phyloP scores from a whole-genome alignment of 2,797 vertebrate species.

The Carapus acus region DNA sequence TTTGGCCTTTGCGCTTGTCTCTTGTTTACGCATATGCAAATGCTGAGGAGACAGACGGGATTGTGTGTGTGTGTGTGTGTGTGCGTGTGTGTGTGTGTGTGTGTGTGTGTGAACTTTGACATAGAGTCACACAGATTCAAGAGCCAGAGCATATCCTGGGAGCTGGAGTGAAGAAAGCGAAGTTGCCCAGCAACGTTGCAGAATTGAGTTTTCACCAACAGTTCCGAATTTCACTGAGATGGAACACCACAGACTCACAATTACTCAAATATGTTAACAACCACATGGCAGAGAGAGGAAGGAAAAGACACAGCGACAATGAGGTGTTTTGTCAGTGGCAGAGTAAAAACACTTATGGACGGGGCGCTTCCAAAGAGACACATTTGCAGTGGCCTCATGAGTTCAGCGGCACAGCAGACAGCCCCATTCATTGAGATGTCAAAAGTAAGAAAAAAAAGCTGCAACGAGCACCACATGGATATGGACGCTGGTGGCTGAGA shows the following conservation, averaged over 20 bases:
- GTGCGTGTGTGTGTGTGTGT: constrained; percentile 26
- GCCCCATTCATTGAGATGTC: too few relatives aligned
- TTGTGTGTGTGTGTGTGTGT: constrained; percentile 25
- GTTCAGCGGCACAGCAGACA: constrained; percentile 9
- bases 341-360: constrained; percentile 15
- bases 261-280: not conserved
- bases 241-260: not conserved
- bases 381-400: constrained; percentile 17
- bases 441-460: not conserved
- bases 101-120: constrained; percentile 33
- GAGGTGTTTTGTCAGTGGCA: constrained; percentile 14
- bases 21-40: constrained; percentile 32
- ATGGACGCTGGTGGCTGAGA: too few relatives aligned
- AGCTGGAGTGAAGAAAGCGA: constrained; percentile 19
- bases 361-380: constrained; percentile 19
- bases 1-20: constrained; percentile 30
- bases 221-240: constrained; percentile 2
- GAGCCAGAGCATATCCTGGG: constrained; percentile 38
- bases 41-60: constrained; percentile 25
- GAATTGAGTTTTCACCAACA: constrained; percentile 40
- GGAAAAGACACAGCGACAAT: constrained; percentile 19
- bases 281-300: constrained; percentile 4
- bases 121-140: constrained; percentile 26
- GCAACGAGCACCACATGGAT: not conserved
- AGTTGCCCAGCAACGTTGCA: constrained; percentile 24